Conservation (phyloP, 2,113 vertebrate species). For the Puffinus mauretanicus region DNA sequence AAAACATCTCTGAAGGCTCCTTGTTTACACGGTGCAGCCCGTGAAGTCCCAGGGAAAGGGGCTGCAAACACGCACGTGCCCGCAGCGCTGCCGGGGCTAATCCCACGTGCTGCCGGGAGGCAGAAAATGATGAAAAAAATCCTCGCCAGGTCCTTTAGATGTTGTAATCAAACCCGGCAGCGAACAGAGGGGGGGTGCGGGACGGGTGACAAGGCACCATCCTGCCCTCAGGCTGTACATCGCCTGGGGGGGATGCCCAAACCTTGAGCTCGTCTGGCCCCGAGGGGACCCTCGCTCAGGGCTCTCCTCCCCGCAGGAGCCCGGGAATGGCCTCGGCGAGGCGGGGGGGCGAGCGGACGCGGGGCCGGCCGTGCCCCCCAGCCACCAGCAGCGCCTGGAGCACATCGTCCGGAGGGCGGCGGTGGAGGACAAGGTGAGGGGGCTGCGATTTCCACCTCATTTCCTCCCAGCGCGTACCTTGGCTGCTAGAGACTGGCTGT, state of each 20-base stretch:
- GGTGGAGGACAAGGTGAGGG: conserved; percentile 82
- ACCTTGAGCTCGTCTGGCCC: too few species aligned
- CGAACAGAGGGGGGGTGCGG: not conserved
- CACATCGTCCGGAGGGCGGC: conserved; percentile 76
- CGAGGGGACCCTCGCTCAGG: rapidly evolving
- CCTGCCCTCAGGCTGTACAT: not conserved
- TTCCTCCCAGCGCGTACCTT: rapidly evolving
- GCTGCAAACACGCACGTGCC: rapidly evolving
- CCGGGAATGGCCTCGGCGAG: rapidly evolving
- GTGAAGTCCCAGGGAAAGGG: not conserved
- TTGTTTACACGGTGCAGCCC: not conserved
- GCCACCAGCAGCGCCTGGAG: conserved; percentile 85
- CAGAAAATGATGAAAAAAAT: not conserved
- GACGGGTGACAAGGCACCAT: not conserved
- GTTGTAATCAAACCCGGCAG: rapidly evolving
- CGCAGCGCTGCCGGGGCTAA: not conserved
- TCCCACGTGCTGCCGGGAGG: rapidly evolving
- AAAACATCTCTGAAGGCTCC: not conserved
- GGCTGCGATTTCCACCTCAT: rapidly evolving
- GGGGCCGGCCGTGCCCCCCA: not conserved
- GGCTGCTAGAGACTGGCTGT: not conserved
- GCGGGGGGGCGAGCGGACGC: rapidly evolving
- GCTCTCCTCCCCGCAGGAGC: not conserved
- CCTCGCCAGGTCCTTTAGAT: rapidly evolving
- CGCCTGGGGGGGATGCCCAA: not conserved